These are phyloP conservation scores for Drosophila albomicans DNA, from an alignment of 1,140 invertebrate species.

Conservation along the genomic window DNA sequence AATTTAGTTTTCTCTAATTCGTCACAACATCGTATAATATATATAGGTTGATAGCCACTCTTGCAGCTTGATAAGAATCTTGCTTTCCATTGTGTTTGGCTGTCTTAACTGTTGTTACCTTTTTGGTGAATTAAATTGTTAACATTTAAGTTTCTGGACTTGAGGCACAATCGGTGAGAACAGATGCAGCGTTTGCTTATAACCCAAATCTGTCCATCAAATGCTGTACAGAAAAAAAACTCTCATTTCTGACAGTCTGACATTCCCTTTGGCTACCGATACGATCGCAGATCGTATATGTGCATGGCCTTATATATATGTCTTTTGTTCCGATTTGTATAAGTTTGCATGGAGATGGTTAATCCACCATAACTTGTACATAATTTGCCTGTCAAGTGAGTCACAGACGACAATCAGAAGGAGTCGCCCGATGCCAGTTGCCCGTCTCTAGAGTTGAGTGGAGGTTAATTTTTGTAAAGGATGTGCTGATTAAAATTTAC, in stretches of 20 bases:
- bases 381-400: conserved; percentile 50
- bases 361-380: conserved; percentile 41
- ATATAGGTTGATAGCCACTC: conserved; percentile 1
- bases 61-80: conserved; percentile 8
- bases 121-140: conserved; percentile 17
- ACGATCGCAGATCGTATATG: background rate
- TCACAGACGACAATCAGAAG: background rate
- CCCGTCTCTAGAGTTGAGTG: conserved; percentile 5
- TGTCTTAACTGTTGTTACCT: conserved; percentile 3
- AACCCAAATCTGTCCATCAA: conserved; percentile 53
- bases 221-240: background rate
- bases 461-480: conserved; percentile 41
- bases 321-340: conserved; percentile 2
- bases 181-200: conserved; percentile 34
- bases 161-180: conserved; percentile 5
- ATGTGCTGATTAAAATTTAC: conserved; percentile 76
- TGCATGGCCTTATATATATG: background rate
- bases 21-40: background rate
- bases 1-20: background rate
- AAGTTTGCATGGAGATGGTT: conserved; percentile 19
- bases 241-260: conserved; percentile 33
- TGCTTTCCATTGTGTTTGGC: conserved; percentile 4
- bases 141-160: conserved; percentile 10
- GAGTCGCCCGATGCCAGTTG: conserved; percentile 16
- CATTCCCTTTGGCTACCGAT: conserved; percentile 44